Conservation (phyloP, 2,113 vertebrate species). For the Cryptomyrus ogoouensis region DNA sequence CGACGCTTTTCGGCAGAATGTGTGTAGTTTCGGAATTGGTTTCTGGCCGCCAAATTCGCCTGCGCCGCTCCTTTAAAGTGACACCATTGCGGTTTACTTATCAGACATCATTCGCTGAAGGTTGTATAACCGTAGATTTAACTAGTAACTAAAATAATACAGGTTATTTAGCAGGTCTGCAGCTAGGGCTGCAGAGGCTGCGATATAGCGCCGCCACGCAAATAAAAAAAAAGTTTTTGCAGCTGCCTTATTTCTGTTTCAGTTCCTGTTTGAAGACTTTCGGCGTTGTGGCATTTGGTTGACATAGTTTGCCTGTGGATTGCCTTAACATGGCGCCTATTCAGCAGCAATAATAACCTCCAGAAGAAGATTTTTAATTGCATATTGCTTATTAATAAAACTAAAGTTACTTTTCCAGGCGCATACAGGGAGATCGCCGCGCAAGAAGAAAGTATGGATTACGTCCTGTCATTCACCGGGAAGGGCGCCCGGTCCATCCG, state of each 20-base stretch:
- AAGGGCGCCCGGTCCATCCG: conserved; percentile 52
- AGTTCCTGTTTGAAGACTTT: conserved; percentile 57
- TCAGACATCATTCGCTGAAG: background rate
- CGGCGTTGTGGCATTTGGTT: background rate
- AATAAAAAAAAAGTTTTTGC: conserved; percentile 30
- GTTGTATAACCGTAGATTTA: background rate
- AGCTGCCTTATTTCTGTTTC: conserved; percentile 42
- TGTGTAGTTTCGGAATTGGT: background rate
- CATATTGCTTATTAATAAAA: background rate
- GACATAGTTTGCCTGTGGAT: background rate
- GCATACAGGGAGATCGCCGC: background rate
- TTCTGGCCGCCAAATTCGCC: background rate
- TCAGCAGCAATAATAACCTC: background rate
- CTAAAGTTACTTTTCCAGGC: no score
- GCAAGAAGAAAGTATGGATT: conserved; percentile 48
- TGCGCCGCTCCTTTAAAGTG: background rate
- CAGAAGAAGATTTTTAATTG: background rate
- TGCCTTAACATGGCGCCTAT: background rate
- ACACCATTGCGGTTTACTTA: background rate
- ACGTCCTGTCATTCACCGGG: conserved; percentile 55
- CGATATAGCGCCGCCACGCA: conserved; percentile 29
- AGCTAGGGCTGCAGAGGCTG: background rate
- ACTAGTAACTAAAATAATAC: background rate
- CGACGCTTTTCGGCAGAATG: background rate
- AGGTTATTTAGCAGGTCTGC: background rate